Conservation (phyloP, 2,888 invertebrate genomes). For the Eupithecia abbreviata region DNA sequence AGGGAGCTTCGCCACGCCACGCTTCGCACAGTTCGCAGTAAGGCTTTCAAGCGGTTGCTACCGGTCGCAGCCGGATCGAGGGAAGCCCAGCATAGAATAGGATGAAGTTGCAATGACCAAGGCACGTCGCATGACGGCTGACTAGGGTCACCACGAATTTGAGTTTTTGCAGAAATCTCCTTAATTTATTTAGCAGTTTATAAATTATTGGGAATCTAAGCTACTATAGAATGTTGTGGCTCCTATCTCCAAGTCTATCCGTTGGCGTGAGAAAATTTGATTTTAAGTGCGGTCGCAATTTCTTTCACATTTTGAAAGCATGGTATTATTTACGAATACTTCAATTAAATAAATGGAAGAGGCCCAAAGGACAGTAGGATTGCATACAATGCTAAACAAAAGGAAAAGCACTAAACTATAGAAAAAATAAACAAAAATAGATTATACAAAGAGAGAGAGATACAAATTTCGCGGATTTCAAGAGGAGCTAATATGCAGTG, state of each 20-base stretch:
- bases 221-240: background rate
- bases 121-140: background rate
- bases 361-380: too few species aligned
- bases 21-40: conserved; percentile 7
- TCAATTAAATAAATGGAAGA: too few species aligned
- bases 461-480: too few species aligned
- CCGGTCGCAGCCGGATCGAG: conserved; percentile 51
- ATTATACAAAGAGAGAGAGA: too few species aligned
- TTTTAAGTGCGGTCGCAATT: background rate
- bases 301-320: background rate
- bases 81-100: conserved; percentile 40
- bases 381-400: too few species aligned
- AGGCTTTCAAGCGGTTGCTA: conserved; percentile 53
- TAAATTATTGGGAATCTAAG: background rate
- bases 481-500: too few species aligned
- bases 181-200: background rate
- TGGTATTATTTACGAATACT: too few species aligned
- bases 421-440: too few species aligned
- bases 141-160: background rate
- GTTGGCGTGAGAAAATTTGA: background rate
- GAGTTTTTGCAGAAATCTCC: background rate
- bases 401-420: too few species aligned
- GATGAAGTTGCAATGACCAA: background rate
- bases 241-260: background rate
- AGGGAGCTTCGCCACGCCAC: conserved; percentile 20